Percentiles rank a stretch among this genome's conserved stretches.
Evolutionary conservation across 2,113 vertebrate species (phyloP).

Genomic region (Albula goreensis): DNA sequence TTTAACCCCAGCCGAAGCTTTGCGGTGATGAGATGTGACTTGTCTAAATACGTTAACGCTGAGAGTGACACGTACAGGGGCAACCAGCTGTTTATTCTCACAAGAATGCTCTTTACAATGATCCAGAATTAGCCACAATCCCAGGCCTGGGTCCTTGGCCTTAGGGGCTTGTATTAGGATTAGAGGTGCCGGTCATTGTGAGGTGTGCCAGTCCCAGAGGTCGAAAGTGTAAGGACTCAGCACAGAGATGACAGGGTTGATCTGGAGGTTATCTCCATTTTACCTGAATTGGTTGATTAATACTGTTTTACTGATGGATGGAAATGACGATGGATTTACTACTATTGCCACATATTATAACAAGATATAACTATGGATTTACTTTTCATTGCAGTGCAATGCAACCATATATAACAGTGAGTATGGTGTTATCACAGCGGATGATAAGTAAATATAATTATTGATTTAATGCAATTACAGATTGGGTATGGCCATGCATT

Average conservation of each 20-base stretch:
- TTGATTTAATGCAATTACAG: too few relatives aligned
- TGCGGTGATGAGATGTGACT: neutral
- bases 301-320: neutral
- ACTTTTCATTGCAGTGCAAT: too few relatives aligned
- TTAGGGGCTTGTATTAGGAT: neutral
- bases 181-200: neutral
- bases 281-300: neutral
- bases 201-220: neutral
- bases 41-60: neutral
- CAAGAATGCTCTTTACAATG: neutral
- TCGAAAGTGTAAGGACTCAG: neutral
- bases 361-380: too few relatives aligned
- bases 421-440: too few relatives aligned
- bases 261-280: neutral
- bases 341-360: too few relatives aligned
- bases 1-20: neutral
- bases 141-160: neutral
- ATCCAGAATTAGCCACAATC: neutral
- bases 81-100: neutral
- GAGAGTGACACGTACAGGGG: neutral
- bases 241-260: neutral
- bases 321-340: too few relatives aligned
- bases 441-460: too few relatives aligned
- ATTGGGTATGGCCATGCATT: too few relatives aligned
- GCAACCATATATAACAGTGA: too few relatives aligned